These are phyloP conservation scores for Amphipoea oculea DNA, from an alignment of 2,888 invertebrate genomes.

Conservation along the genomic window DNA sequence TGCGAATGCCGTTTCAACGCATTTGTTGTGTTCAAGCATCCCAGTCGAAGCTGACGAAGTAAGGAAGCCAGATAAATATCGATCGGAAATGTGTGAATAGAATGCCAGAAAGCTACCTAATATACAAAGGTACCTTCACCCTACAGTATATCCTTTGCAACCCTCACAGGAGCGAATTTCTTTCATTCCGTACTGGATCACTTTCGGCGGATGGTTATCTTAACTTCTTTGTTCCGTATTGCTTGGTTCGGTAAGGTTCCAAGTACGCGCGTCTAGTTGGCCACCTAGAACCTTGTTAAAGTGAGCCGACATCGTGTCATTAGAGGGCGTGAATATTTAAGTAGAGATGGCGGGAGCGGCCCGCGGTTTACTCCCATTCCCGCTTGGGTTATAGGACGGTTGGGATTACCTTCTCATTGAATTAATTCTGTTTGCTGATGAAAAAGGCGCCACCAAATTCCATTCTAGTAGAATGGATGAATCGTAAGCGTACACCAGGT, in stretches of 20 bases:
- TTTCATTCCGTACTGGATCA: constrained; percentile 56
- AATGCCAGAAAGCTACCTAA: constrained; percentile 28
- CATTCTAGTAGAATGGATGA: constrained; percentile 70
- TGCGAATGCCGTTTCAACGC: neutral
- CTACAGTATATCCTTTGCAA: constrained; percentile 48
- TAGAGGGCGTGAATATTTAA: constrained; percentile 89
- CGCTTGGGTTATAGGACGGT: constrained; percentile 81
- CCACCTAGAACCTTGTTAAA: constrained; percentile 80
- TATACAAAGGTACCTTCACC: constrained; percentile 44
- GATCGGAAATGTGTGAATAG: constrained; percentile 45
- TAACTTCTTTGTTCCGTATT: constrained; percentile 62
- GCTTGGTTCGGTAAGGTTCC: constrained; percentile 65
- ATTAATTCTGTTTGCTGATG: constrained; percentile 84
- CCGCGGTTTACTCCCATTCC: constrained; percentile 79
- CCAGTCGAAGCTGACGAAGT: constrained; percentile 2
- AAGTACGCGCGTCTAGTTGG: constrained; percentile 66
- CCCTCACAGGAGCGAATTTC: constrained; percentile 38
- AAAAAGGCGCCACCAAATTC: constrained; percentile 77
- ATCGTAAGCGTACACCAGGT: constrained; percentile 58
- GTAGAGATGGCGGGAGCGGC: constrained; percentile 81
- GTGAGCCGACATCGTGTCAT: constrained; percentile 84
- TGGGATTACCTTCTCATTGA: constrained; percentile 85
- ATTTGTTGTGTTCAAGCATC: constrained; percentile 2
- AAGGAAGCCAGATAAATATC: constrained; percentile 32
- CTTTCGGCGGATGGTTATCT: constrained; percentile 62